Conservation (phyloP, 2,888 invertebrate genomes). For the Thereva nobilitata region DNA sequence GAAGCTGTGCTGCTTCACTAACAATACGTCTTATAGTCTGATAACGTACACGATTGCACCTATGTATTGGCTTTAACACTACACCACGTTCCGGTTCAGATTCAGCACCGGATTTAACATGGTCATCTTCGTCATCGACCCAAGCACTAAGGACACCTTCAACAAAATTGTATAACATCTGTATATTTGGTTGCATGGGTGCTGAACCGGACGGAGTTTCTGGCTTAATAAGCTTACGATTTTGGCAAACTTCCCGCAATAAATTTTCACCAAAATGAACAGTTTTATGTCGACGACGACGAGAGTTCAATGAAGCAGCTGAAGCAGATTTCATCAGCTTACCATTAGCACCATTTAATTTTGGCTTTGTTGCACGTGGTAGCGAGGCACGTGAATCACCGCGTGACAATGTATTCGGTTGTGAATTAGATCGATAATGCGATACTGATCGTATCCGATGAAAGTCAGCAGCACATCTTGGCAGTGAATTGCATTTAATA, state of each 20-base stretch:
- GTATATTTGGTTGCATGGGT: constrained; percentile 73
- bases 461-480: constrained; percentile 58
- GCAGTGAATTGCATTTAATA: constrained; percentile 60
- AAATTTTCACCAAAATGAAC: constrained; percentile 79
- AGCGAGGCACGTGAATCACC: constrained; percentile 55
- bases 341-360: constrained; percentile 43
- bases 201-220: constrained; percentile 57
- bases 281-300: constrained; percentile 75
- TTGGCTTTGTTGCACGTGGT: constrained; percentile 44
- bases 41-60: constrained; percentile 66
- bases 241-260: constrained; percentile 73
- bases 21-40: constrained; percentile 72
- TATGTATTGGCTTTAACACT: constrained; percentile 54
- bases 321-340: constrained; percentile 61
- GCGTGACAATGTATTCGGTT: constrained; percentile 55
- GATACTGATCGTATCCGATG: constrained; percentile 50
- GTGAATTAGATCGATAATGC: constrained; percentile 54
- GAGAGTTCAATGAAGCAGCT: constrained; percentile 67
- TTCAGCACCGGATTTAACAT: constrained; percentile 73
- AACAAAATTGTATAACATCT: constrained; percentile 80
- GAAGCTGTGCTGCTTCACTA: constrained; percentile 70
- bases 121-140: constrained; percentile 67
- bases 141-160: constrained; percentile 79
- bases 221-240: constrained; percentile 64
- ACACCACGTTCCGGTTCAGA: constrained; percentile 73